phyloP scores from a whole-genome alignment of 1,140 invertebrate species.

The Leptinotarsa defecta region DNA sequence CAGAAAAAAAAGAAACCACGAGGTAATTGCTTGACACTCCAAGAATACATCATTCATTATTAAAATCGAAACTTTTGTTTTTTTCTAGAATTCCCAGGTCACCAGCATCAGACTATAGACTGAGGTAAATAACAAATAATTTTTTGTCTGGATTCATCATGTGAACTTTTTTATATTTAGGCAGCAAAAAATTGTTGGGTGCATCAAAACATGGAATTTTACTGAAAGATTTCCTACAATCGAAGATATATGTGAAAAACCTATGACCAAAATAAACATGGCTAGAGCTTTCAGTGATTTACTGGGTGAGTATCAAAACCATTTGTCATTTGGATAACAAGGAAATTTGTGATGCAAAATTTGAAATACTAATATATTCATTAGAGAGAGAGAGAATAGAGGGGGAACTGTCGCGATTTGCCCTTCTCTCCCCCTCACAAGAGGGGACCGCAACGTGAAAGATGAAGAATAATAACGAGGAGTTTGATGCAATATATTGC shows the following conservation, averaged over 20 bases:
- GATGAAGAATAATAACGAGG: too few relatives aligned
- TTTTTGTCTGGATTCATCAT: background rate
- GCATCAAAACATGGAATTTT: slow-evolving; percentile 14
- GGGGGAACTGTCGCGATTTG: too few relatives aligned
- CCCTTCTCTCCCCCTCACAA: too few relatives aligned
- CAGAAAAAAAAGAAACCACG: background rate
- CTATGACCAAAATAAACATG: slow-evolving; percentile 1
- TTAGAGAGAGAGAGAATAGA: too few relatives aligned
- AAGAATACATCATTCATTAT: too few relatives aligned
- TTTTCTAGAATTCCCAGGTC: background rate
- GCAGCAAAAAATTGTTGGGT: slow-evolving; percentile 11
- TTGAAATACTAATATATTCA: too few relatives aligned
- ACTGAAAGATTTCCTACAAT: slow-evolving; percentile 12
- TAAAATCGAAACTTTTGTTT: background rate
- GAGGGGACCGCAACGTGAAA: too few relatives aligned
- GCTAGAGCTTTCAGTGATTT: slow-evolving; percentile 16
- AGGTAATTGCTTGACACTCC: background rate
- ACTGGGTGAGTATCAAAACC: background rate
- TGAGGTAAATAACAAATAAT: background rate
- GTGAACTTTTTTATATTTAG: slow-evolving; percentile 1
- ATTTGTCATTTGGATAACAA: too few relatives aligned
- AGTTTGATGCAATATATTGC: too few relatives aligned
- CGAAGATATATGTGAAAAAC: slow-evolving; percentile 16
- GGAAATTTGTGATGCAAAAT: too few relatives aligned
- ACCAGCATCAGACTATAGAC: background rate